Percentiles rank a stretch among this genome's conserved stretches.
phyloP scores from a whole-genome alignment of 2,797 vertebrate species.

The Cynodonichthys magdalenae region DNA sequence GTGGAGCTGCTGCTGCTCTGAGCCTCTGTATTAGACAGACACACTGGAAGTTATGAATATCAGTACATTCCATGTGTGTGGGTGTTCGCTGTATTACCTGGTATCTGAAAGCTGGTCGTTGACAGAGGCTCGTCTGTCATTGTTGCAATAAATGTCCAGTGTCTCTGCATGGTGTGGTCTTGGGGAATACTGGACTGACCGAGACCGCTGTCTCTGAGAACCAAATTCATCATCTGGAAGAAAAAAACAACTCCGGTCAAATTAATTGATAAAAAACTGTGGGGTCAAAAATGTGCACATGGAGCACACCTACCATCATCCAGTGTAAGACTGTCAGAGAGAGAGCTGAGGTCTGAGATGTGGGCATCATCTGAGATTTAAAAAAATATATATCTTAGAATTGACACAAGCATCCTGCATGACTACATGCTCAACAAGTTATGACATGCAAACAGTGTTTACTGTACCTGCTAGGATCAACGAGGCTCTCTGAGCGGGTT shows the following conservation, averaged over 20 bases:
- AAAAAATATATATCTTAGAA: background rate
- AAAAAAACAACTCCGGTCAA: conserved; percentile 18
- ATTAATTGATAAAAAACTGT: background rate
- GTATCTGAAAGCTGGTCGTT: conserved; percentile 68
- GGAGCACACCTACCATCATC: conserved; percentile 88
- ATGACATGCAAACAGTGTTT: background rate
- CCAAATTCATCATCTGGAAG: conserved; percentile 65
- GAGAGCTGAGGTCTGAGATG: conserved; percentile 90
- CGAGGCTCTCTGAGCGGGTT: conserved; percentile 87
- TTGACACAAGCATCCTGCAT: background rate
- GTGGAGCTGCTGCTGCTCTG: background rate
- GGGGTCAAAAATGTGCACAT: background rate
- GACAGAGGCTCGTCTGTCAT: conserved; percentile 62
- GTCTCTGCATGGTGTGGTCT: conserved; percentile 87
- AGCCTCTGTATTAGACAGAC: background rate
- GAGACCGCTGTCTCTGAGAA: conserved; percentile 86
- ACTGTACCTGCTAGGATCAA: conserved; percentile 84
- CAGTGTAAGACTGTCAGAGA: conserved; percentile 90
- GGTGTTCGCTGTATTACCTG: conserved; percentile 62
- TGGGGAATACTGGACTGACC: conserved; percentile 90
- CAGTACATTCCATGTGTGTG: background rate
- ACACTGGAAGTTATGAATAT: background rate
- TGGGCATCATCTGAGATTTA: conserved; percentile 88
- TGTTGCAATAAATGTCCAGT: conserved; percentile 70
- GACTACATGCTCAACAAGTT: background rate